Percentiles rank a stretch among this genome's conserved stretches.
Evolutionary conservation across 92 coral and sea anemone species (phyloP).

Genomic region (Montipora capitata): DNA sequence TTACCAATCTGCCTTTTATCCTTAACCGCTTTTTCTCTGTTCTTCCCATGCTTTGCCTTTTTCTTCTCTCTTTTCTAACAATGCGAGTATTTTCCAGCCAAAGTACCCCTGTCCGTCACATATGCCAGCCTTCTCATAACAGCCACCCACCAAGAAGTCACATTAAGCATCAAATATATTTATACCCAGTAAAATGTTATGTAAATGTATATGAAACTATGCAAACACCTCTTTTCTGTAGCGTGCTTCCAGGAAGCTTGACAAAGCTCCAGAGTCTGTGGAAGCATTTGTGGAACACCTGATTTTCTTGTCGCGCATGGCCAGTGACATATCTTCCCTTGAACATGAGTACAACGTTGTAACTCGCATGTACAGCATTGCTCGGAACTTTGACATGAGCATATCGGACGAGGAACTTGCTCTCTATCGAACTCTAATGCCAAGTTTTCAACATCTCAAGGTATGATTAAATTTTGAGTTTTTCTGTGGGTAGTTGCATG

Average conservation of each 20-base stretch:
- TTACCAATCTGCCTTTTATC: too few relatives aligned
- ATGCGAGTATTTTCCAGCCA: too few relatives aligned
- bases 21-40: too few relatives aligned
- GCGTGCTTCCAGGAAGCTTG: constrained; percentile 92
- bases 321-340: constrained; percentile 79
- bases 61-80: too few relatives aligned
- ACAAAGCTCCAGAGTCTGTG: constrained; percentile 87
- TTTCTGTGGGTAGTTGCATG: too few relatives aligned
- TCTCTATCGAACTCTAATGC: constrained; percentile 92
- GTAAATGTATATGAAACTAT: background rate
- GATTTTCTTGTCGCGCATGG: constrained; percentile 88
- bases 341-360: constrained; percentile 88
- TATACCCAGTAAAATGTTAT: background rate
- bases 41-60: too few relatives aligned
- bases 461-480: constrained; percentile 31
- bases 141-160: too few relatives aligned
- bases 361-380: constrained; percentile 87
- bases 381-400: constrained; percentile 86
- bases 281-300: constrained; percentile 98
- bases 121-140: too few relatives aligned
- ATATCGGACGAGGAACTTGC: constrained; percentile 94
- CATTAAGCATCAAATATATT: too few relatives aligned
- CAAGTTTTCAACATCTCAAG: constrained; percentile 97
- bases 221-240: constrained; percentile 18
- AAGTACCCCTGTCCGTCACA: too few relatives aligned